phyloP scores from a whole-genome alignment of 2,888 invertebrate species.

The Aspidiotus destructor region DNA sequence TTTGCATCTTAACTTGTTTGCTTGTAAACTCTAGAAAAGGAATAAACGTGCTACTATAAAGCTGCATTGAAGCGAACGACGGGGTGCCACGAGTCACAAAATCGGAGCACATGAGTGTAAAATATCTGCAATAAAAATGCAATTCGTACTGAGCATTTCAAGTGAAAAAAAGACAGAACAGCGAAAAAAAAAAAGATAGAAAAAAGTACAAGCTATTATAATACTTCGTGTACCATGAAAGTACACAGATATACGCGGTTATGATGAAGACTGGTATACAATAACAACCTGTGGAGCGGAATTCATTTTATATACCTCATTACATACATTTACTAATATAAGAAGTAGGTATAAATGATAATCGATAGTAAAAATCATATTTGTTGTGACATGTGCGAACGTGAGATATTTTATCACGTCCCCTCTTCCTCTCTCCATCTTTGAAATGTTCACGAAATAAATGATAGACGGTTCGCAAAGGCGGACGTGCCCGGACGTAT shows the following conservation, averaged over 20 bases:
- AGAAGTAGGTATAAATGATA: slow-evolving; percentile 1
- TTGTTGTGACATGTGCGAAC: slow-evolving; percentile 21
- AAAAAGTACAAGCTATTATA: no score
- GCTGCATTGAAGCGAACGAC: slow-evolving; percentile 4
- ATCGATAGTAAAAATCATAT: slow-evolving; percentile 16
- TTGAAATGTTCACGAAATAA: slow-evolving; percentile 7
- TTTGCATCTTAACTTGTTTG: slow-evolving; percentile 6
- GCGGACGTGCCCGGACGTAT: slow-evolving; percentile 19
- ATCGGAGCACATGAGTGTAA: slow-evolving; percentile 21
- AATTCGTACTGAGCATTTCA: not conserved
- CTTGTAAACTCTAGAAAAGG: not conserved
- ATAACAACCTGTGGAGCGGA: not conserved
- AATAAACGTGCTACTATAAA: slow-evolving; percentile 19
- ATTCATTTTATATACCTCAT: not conserved
- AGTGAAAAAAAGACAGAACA: not conserved
- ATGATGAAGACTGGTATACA: not conserved
- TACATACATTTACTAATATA: not conserved
- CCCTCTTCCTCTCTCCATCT: not conserved
- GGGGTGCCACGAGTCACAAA: slow-evolving; percentile 20
- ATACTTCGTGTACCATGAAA: not conserved
- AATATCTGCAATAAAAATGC: slow-evolving; percentile 18
- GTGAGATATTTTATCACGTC: slow-evolving; percentile 27
- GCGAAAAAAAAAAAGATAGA: not conserved
- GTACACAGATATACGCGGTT: not conserved
- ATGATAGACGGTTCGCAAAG: slow-evolving; percentile 5